Evolutionary conservation across 2,113 vertebrate species (phyloP).

Genomic region (Seriola dumerili): DNA sequence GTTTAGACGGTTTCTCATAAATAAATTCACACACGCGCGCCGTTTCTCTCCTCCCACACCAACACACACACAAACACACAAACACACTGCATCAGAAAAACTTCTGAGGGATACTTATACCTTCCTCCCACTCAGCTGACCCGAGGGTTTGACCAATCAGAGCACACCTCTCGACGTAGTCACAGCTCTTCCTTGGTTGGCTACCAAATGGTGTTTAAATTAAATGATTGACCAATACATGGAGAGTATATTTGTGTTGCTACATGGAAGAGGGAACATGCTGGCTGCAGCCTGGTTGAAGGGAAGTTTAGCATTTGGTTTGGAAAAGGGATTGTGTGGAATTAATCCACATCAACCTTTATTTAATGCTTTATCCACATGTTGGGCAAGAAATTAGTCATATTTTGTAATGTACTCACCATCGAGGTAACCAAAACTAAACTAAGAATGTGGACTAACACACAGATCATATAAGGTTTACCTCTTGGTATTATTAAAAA

Average conservation of each 20-base stretch:
- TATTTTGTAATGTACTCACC: too few species aligned
- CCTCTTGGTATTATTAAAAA: too few species aligned
- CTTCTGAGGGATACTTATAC: conserved; percentile 74
- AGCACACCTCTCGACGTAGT: neutral
- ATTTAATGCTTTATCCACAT: neutral
- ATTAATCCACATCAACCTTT: neutral
- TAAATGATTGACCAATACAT: conserved; percentile 63
- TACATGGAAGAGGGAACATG: neutral
- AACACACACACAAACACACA: conserved; percentile 23
- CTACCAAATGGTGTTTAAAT: neutral
- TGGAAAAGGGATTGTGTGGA: neutral
- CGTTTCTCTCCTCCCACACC: neutral
- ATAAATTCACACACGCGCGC: conserved; percentile 26
- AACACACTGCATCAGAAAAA: neutral
- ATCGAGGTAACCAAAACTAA: neutral
- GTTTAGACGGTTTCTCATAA: conserved; percentile 37
- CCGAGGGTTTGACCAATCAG: conserved; percentile 77
- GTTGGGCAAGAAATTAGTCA: neutral
- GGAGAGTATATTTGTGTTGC: conserved; percentile 62
- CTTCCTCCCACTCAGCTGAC: conserved; percentile 65
- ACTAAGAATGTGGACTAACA: neutral
- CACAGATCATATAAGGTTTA: too few species aligned
- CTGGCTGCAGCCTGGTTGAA: neutral
- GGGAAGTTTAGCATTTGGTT: neutral
- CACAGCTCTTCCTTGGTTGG: conserved; percentile 65